Percentiles rank a stretch among this genome's conserved stretches.
These are phyloP conservation scores for Dromius quadrimaculatus DNA, from an alignment of 2,888 invertebrate genomes.

Conservation along the genomic window DNA sequence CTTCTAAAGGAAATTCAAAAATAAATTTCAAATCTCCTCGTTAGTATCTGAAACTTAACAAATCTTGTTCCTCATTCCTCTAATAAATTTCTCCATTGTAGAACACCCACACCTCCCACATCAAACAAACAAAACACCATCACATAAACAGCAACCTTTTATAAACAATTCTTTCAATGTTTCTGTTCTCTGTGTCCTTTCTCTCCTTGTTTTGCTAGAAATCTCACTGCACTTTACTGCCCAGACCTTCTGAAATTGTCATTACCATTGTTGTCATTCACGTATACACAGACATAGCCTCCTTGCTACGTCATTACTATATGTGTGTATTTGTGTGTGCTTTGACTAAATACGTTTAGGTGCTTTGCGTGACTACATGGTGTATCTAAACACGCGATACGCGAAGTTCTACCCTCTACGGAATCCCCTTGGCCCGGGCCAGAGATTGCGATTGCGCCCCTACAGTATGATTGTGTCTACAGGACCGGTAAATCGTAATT, in stretches of 20 bases:
- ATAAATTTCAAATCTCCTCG: no score
- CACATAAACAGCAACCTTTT: no score
- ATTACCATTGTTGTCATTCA: slow-evolving; percentile 54
- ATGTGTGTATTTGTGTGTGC: slow-evolving; percentile 20
- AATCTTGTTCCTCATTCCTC: no score
- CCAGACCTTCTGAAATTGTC: slow-evolving; percentile 55
- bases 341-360: slow-evolving; percentile 62
- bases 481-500: slow-evolving; percentile 2
- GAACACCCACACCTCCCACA: no score
- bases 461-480: neutral
- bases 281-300: no score
- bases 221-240: slow-evolving; percentile 3
- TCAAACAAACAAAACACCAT: no score
- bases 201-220: neutral
- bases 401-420: slow-evolving; percentile 5
- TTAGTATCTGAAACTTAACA: no score
- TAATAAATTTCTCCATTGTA: no score
- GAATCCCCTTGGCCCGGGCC: neutral
- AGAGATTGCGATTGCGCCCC: neutral
- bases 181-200: no score
- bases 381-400: slow-evolving; percentile 13
- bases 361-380: slow-evolving; percentile 61
- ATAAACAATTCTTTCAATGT: no score
- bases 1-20: no score
- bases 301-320: slow-evolving; percentile 50